Evolutionary conservation across 2,797 vertebrate species (phyloP), one percentile per base, ranked within the genome.

Genomic region (Sebastiscus tertius): DNA sequence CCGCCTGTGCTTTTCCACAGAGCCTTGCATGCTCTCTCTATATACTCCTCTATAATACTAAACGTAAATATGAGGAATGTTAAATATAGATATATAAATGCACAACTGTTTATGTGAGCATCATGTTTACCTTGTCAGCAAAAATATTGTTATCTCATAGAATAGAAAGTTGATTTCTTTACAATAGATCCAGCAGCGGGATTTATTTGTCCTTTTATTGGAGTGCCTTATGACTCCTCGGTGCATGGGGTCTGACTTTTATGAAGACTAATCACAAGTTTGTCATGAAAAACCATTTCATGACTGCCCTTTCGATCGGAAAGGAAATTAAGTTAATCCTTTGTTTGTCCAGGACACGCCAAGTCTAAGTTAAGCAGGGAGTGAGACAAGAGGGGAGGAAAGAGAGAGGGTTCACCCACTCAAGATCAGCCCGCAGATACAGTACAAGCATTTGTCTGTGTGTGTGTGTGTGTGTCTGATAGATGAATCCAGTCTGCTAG

Each of bases 271-370:
- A 91, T 90, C 61, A 52, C 79, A 82, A 39, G 22, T 79, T 84
- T 82, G 54, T 91, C 85, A 85, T 65, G 71, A 88, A 81, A 82
- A 83, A 67, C n/a, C 72, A 71, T 88, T 80, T 74, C 54, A 75
- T 85, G 84, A 79, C 84, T 71, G 66, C 83, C 78, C 69, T 85
- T 86, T 88, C 74, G 84, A 61, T 83, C 26, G 12, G 61, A 80
- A 73, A 83, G 78, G 67, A 88, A 89, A 87, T 89, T 27, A 88
- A 93, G 83, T 92, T 88, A 82, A 91, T 84, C 65, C 72, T 88
- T 85, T 92, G 91, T 93, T 92, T 92, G 79, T 90, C 49, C 75
- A 82, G 66, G 61, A 85, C n/a, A 56, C 16, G 77, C 82, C 85
- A 92, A 88, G 82, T 89, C 20, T 36, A 61, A 89, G 74, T 85